Evolutionary conservation across 1,140 invertebrate species (phyloP), one percentile per base, ranked within the genome.

Genomic region (Drosophila rufa): DNA sequence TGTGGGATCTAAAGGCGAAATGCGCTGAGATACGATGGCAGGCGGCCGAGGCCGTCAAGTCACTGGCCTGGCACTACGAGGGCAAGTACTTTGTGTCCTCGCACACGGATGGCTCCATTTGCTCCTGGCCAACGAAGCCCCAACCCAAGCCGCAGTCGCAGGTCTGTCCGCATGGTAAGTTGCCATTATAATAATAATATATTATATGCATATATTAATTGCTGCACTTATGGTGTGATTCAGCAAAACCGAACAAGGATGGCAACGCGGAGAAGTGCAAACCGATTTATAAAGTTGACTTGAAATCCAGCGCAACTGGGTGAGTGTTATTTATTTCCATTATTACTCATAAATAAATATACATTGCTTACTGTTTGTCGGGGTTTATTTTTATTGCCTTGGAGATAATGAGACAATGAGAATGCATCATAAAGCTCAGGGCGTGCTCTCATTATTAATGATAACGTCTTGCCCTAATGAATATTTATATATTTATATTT

Each of bases 51-150:
- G 95, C 96, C 22, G 94, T 99, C 57, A 95, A 96, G 90, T 98
- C 97, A 62, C 95, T 98, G 87, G 95, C 96, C 61, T 99, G 99
- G 99, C 98, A 99, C 93, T 96, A 98, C 93, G 99, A 99, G 93
- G 99, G 99, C 65, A 98, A 99, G 94, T 97, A 98, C 94, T 99
- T 99, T 93, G 98, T 99, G 96, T 98, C 97, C 78, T 97, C 97
- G 82, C 98, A 99, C 93, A 95, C 95, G 12, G 98, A 99, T 94
- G 99, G 99, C 51, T 98, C 97, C 47, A 95, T 99, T 47, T 96
- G 96, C 60, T 99, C 98, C 33, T 99, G 98, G 98, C 96, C 95
- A 81, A 94, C 96, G 15, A 95, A 96, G 83, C 95, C 95, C 71
- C 94, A 95, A 50, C 92, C 94, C 30, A 97, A 98, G 93, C 97